Percentiles rank a stretch among this genome's conserved stretches.
These are phyloP conservation scores for Cuniculus paca DNA, from an alignment of 2,797 vertebrate species.

Conservation along the genomic window DNA sequence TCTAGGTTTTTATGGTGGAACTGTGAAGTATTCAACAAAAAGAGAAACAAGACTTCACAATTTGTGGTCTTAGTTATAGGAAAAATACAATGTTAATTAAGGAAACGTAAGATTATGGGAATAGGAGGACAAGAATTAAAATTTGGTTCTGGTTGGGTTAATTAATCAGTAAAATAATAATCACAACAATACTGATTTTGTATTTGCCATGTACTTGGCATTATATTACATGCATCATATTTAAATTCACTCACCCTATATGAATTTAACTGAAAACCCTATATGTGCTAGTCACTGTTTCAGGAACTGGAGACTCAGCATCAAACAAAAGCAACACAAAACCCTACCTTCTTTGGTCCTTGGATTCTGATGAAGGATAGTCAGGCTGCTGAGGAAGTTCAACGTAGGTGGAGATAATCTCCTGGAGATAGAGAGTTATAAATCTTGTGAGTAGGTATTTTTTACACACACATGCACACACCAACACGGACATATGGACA, in stretches of 20 bases:
- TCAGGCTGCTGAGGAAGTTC: neutral
- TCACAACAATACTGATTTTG: neutral
- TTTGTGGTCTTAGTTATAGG: neutral
- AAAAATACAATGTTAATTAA: neutral
- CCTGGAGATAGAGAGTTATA: neutral
- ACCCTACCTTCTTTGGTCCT: neutral
- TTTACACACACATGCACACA: neutral
- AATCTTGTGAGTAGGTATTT: neutral
- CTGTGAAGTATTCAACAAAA: neutral
- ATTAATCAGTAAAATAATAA: slow-evolving; percentile 43
- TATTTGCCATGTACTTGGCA: neutral
- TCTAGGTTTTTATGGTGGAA: neutral
- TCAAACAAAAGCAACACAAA: slow-evolving; percentile 9
- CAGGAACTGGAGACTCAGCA: neutral
- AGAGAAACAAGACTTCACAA: slow-evolving; percentile 16
- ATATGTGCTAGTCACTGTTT: neutral
- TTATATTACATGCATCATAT: neutral
- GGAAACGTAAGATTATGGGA: neutral
- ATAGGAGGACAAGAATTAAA: slow-evolving; percentile 34
- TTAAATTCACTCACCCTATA: neutral
- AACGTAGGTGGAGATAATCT: neutral
- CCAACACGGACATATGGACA: neutral
- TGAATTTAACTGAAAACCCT: neutral
- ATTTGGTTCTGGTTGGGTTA: slow-evolving; percentile 11
- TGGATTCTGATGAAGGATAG: neutral